A percentile compares a stretch with the other conserved stretches of the same genome.
phyloP scores from a whole-genome alignment of 2,888 invertebrate genomes.

The Hemaris fuciformis region DNA sequence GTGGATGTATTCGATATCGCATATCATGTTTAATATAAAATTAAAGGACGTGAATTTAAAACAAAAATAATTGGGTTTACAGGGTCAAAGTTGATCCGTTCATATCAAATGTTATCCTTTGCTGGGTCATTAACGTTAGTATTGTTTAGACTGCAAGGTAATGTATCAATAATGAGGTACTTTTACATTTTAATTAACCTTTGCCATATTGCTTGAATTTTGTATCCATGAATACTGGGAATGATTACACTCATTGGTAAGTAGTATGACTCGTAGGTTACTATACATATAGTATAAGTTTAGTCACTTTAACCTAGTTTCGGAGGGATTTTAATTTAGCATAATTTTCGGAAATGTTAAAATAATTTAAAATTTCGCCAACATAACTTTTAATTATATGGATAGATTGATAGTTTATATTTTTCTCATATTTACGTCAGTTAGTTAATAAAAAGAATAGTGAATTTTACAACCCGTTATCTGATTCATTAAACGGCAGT shows the following conservation, averaged over 20 bases:
- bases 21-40: background rate
- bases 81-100: background rate
- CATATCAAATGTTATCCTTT: slow-evolving; percentile 23
- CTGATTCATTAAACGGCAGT: background rate
- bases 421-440: background rate
- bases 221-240: background rate
- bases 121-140: slow-evolving; percentile 13
- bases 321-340: no score
- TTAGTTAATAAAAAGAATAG: background rate
- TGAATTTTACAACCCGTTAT: background rate
- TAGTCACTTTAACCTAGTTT: no score
- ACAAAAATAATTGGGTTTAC: background rate
- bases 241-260: background rate
- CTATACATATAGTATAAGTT: no score
- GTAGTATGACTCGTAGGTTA: no score
- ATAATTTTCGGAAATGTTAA: no score
- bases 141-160: background rate
- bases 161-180: background rate
- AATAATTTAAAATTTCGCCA: background rate
- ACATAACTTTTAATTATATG: background rate
- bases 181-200: background rate
- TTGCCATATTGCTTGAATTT: background rate
- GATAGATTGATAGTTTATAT: background rate
- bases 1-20: background rate
- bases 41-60: background rate